Base-by-base conservation (phyloP, 2,113 vertebrate genomes). In the Bubo bubo region DNA sequence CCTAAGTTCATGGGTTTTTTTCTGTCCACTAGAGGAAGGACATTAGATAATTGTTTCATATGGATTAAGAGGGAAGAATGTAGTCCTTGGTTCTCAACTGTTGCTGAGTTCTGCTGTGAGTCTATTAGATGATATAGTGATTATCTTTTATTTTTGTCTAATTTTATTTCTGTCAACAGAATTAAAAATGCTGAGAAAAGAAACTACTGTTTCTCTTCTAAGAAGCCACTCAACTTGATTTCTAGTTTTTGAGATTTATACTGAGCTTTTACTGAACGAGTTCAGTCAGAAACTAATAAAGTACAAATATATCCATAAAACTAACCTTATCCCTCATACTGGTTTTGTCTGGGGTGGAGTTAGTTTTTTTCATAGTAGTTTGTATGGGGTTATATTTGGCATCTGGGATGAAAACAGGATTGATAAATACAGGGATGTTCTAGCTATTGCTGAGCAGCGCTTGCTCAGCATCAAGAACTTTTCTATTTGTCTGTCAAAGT, bases 271-370 rank as follows among this genome's bases (percentile, higher is more conserved):
- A 35, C 6, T 6, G 4, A 6, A 60, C 26, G 75, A 55, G 28
- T 17, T 20, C 4, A 60, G 3, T 60, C 35, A 81, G 43, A 80
- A 87, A 34, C 3, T 12, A 30, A 14, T 26, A 52, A 85, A 49
- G 16, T 32, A 80, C 13, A 70, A 87, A 60, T 60, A 90, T 28
- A 39, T 26, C 12, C 23, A 27, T 62, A 76, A 86, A 72, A 83
- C 3, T 66, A 59, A 72, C 5, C 8, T 34, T 68, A 35, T 1
- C 4, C 14, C 18, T 30, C 35, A 24, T n/a, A 16, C 5, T 14
- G 11, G 0, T 71, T 86, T 70, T 47, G 2, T 41, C 14, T 70
- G 4, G 16, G 8, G 3, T 18, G 0, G 1, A 18, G 14, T 52
- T 28, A 62, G 16, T 72, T 76, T 84, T 86, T 70, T 15, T 76